Conservation (phyloP, 2,113 vertebrate genomes). For the Semnornis frantzii region DNA sequence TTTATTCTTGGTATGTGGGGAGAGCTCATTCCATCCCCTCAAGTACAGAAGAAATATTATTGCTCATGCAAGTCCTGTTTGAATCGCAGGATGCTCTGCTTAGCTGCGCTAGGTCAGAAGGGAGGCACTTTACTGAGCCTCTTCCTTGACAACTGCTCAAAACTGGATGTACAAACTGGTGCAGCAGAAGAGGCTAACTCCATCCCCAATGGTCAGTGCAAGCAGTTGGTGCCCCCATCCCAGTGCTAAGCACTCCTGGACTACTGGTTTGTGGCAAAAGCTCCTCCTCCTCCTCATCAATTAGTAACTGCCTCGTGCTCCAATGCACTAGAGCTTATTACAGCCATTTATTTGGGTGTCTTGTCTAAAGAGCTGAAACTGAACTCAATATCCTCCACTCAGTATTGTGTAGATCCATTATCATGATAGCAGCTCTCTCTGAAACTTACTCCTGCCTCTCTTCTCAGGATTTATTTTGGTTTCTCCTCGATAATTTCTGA, state of each 20-base stretch:
- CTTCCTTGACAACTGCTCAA: not conserved
- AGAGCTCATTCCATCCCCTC: not conserved
- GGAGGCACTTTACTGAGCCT: not conserved
- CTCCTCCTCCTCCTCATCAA: not conserved
- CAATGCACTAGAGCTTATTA: slow-evolving; percentile 13
- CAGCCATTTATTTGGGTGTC: slow-evolving; percentile 12
- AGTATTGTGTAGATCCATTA: not conserved
- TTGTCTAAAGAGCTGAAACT: slow-evolving; percentile 4
- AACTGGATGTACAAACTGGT: not conserved
- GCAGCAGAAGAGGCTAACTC: not conserved
- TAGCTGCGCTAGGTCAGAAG: not conserved
- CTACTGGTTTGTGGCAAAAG: not conserved
- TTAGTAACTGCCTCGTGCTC: not conserved
- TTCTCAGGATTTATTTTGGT: not conserved
- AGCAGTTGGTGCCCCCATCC: not conserved
- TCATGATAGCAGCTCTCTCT: not conserved
- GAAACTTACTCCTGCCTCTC: not conserved
- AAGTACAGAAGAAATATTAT: not conserved
- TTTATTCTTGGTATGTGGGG: not conserved
- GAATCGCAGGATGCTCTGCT: not conserved
- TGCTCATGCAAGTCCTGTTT: not conserved
- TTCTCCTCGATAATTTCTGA: not conserved
- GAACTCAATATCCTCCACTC: slow-evolving; percentile 16
- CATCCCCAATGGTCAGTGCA: not conserved
- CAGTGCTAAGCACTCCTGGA: not conserved